Percentiles rank a stretch among this genome's conserved stretches.
Evolutionary conservation across 2,888 invertebrate genomes (phyloP).

Genomic region (Athalia rosae): DNA sequence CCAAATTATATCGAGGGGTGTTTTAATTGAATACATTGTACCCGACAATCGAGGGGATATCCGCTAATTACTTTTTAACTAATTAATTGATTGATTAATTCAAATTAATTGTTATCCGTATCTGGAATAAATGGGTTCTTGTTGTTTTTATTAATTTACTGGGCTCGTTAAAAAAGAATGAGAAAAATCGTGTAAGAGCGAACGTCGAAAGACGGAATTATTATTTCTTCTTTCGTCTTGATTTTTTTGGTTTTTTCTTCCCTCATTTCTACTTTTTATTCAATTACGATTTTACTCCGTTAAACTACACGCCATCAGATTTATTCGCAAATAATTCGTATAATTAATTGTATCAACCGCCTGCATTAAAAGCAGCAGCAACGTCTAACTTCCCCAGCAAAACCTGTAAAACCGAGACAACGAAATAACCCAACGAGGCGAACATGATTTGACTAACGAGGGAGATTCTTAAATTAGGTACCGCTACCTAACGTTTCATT

Average conservation of each 20-base stretch:
- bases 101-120: conserved; percentile 59
- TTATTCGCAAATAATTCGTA: conserved; percentile 53
- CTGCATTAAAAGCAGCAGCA: not conserved
- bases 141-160: not conserved
- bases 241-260: too few relatives aligned
- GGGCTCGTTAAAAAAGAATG: not conserved
- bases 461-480: conserved; percentile 69
- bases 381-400: not conserved
- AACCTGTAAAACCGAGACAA: not conserved
- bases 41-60: not conserved
- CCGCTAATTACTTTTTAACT: not conserved
- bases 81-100: conserved; percentile 39
- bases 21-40: not conserved
- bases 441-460: conserved; percentile 71
- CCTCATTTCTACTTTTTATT: not conserved
- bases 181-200: not conserved
- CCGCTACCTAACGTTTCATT: conserved; percentile 50
- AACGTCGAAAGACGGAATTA: not conserved
- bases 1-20: not conserved
- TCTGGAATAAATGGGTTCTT: conserved; percentile 59
- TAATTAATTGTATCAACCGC: conserved; percentile 71
- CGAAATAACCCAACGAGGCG: conserved; percentile 64
- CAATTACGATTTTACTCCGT: conserved; percentile 15
- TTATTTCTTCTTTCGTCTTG: not conserved
- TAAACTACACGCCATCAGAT: not conserved